Conservation (phyloP, 2,797 vertebrate genomes). For the Clarias laeviceps region DNA sequence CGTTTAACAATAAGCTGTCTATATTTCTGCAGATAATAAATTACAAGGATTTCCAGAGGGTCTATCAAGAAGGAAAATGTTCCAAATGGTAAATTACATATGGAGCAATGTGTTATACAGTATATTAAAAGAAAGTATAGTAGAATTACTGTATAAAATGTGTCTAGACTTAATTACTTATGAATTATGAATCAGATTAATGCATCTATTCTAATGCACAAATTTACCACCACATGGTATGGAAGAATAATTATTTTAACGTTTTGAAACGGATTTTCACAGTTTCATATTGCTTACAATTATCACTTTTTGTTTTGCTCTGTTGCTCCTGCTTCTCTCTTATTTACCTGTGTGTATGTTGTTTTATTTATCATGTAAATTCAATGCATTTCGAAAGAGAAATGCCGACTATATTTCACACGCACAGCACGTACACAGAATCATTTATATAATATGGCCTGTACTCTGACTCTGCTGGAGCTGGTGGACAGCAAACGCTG, state of each 20-base stretch:
- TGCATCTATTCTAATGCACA: no score
- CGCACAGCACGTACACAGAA: slow-evolving; percentile 15
- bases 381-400: neutral
- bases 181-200: no score
- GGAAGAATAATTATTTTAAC: neutral
- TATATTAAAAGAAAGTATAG: slow-evolving; percentile 31
- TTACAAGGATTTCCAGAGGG: slow-evolving; percentile 50
- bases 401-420: neutral
- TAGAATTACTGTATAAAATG: neutral
- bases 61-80: slow-evolving; percentile 73
- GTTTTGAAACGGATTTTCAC: neutral
- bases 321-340: neutral
- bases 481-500: slow-evolving; percentile 52
- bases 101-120: neutral
- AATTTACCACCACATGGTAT: neutral
- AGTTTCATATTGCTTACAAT: neutral
- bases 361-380: slow-evolving; percentile 19
- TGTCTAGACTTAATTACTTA: neutral
- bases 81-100: slow-evolving; percentile 64
- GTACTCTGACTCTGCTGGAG: slow-evolving; percentile 24
- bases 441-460: slow-evolving; percentile 17
- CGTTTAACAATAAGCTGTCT: neutral
- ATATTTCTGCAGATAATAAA: slow-evolving; percentile 11
- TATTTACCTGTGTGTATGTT: neutral
- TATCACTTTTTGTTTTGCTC: neutral